Conservation (phyloP, 2,888 invertebrate genomes). For the Achlya flavicornis region DNA sequence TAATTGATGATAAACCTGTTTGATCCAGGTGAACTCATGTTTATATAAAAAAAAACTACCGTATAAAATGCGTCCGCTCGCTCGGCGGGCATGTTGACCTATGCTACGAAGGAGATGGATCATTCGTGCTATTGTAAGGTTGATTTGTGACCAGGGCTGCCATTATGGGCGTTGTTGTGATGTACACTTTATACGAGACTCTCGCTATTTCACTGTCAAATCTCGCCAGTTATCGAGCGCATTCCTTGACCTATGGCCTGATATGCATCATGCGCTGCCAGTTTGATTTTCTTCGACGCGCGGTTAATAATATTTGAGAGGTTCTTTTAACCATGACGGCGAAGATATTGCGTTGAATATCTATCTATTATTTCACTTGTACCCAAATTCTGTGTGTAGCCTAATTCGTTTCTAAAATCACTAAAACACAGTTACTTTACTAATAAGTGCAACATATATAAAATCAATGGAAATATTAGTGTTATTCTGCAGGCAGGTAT, state of each 20-base stretch:
- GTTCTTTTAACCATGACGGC: conserved; percentile 17
- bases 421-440: too few species aligned
- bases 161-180: conserved; percentile 45
- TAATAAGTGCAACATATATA: too few species aligned
- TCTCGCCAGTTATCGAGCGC: conserved; percentile 68
- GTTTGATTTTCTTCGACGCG: conserved; percentile 47
- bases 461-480: too few species aligned
- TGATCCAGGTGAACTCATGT: conserved; percentile 42
- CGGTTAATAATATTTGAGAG: conserved; percentile 28
- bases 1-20: conserved; percentile 40
- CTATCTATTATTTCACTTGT: too few species aligned
- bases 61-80: conserved; percentile 36
- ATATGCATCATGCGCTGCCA: conserved; percentile 59
- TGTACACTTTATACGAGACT: conserved; percentile 47
- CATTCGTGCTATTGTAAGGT: conserved; percentile 57
- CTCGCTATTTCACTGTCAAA: conserved; percentile 77
- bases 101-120: conserved; percentile 63
- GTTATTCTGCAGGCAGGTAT: too few species aligned
- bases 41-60: conserved; percentile 28
- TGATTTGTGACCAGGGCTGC: conserved; percentile 59
- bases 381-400: too few species aligned
- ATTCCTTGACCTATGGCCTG: conserved; percentile 66
- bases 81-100: conserved; percentile 56
- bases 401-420: too few species aligned
- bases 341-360: conserved; percentile 13